Evolutionary conservation across 1,140 invertebrate species (phyloP).

Genomic region (Drosophila paulistorum): DNA sequence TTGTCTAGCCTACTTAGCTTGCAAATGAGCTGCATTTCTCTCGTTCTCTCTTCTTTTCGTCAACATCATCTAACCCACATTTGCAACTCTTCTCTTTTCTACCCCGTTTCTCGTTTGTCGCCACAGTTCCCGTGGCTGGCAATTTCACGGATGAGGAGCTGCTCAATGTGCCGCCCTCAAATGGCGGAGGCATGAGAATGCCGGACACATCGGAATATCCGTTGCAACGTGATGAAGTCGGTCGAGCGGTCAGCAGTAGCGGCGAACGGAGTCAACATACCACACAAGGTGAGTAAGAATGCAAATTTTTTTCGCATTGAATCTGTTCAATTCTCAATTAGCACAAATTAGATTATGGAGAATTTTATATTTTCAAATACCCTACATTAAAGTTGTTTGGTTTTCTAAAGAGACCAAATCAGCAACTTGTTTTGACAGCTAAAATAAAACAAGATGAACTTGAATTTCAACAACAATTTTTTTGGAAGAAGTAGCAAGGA

Average conservation of each 20-base stretch:
- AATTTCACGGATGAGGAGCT: constrained; percentile 88
- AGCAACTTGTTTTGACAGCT: too few relatives aligned
- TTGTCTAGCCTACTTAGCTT: constrained; percentile 42
- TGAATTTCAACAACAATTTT: too few relatives aligned
- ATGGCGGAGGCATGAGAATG: constrained; percentile 48
- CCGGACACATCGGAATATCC: constrained; percentile 86
- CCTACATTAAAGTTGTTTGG: not conserved
- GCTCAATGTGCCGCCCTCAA: constrained; percentile 56
- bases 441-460: too few relatives aligned
- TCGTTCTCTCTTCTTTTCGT: not conserved
- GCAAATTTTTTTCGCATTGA: constrained; percentile 6
- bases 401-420: too few relatives aligned
- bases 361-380: too few relatives aligned
- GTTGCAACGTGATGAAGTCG: constrained; percentile 88
- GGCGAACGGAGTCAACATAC: constrained; percentile 71
- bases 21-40: constrained; percentile 37
- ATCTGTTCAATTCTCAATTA: constrained; percentile 21
- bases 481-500: too few relatives aligned
- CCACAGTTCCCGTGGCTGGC: constrained; percentile 87
- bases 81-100: constrained; percentile 26
- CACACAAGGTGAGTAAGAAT: constrained; percentile 69
- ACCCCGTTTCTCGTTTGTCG: constrained; percentile 23
- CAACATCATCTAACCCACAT: constrained; percentile 34
- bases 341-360: not conserved
- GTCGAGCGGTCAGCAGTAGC: constrained; percentile 71